phyloP scores from a whole-genome alignment of 2,888 invertebrate genomes.

The Resseliella maxima region DNA sequence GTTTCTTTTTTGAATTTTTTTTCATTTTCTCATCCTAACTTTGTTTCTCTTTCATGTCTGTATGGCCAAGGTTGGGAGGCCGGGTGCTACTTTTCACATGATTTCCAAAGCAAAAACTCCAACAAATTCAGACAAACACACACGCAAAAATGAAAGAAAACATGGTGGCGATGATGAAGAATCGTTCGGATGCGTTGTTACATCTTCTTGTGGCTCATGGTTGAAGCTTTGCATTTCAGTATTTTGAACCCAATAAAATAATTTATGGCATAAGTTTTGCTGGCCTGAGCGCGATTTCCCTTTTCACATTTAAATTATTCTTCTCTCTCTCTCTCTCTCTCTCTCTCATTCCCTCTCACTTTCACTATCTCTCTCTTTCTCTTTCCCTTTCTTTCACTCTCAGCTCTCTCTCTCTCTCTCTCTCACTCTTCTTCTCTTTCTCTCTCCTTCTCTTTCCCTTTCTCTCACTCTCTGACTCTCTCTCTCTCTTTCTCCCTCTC shows the following conservation, averaged over 20 bases:
- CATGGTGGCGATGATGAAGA: not conserved
- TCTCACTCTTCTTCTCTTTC: too few relatives aligned
- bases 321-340: too few relatives aligned
- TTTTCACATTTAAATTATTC: constrained; percentile 38
- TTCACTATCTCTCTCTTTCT: too few relatives aligned
- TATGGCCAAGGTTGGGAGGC: too few relatives aligned
- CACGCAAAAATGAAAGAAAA: not conserved
- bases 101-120: not conserved
- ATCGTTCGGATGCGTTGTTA: not conserved
- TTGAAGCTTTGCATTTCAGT: not conserved
- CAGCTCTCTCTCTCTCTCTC: too few relatives aligned
- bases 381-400: too few relatives aligned
- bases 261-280: constrained; percentile 55
- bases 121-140: not conserved
- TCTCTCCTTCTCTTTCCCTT: too few relatives aligned
- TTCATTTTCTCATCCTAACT: not conserved
- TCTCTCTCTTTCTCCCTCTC: too few relatives aligned
- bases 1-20: not conserved
- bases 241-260: constrained; percentile 41
- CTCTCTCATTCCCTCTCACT: too few relatives aligned
- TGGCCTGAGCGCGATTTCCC: constrained; percentile 22
- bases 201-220: not conserved
- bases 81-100: not conserved
- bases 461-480: too few relatives aligned
- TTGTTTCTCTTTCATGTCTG: too few relatives aligned